phyloP scores from a whole-genome alignment of 2,888 invertebrate species.

The Gastracanthus pulcherrimus region DNA sequence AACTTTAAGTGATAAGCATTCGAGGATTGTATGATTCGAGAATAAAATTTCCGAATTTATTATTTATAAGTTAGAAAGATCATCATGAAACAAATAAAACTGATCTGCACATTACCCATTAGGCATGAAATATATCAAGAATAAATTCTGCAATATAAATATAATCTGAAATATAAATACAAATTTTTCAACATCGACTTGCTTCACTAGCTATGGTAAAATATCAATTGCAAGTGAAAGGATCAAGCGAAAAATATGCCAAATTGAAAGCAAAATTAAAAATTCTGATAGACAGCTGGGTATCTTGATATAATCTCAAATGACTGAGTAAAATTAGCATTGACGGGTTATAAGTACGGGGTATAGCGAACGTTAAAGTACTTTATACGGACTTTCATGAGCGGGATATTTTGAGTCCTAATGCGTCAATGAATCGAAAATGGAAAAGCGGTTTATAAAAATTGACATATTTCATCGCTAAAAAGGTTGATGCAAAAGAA shows the following conservation, averaged over 20 bases:
- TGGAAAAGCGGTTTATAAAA: conserved; percentile 2
- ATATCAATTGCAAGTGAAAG: conserved; percentile 27
- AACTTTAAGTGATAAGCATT: neutral
- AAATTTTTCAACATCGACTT: neutral
- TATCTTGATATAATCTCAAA: conserved; percentile 32
- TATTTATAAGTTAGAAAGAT: neutral
- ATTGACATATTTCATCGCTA: neutral
- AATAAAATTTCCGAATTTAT: too few species aligned
- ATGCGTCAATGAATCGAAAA: neutral
- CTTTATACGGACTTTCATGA: neutral
- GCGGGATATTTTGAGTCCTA: neutral
- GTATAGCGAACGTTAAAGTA: neutral
- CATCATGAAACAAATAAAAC: too few species aligned
- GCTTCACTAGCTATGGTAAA: neutral
- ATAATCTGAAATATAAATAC: too few species aligned
- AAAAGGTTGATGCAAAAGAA: neutral
- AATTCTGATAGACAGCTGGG: neutral
- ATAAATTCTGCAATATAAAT: too few species aligned
- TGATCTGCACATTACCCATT: too few species aligned
- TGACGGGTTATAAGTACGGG: conserved; percentile 15
- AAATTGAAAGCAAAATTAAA: conserved; percentile 28
- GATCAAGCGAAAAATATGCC: neutral
- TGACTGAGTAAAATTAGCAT: conserved; percentile 7
- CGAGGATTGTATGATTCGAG: neutral
- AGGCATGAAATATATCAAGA: too few species aligned